A percentile compares a stretch with the other conserved stretches of the same genome.
These are phyloP conservation scores for Littorina saxatilis DNA, from an alignment of 1,140 invertebrate genomes.

Conservation along the genomic window DNA sequence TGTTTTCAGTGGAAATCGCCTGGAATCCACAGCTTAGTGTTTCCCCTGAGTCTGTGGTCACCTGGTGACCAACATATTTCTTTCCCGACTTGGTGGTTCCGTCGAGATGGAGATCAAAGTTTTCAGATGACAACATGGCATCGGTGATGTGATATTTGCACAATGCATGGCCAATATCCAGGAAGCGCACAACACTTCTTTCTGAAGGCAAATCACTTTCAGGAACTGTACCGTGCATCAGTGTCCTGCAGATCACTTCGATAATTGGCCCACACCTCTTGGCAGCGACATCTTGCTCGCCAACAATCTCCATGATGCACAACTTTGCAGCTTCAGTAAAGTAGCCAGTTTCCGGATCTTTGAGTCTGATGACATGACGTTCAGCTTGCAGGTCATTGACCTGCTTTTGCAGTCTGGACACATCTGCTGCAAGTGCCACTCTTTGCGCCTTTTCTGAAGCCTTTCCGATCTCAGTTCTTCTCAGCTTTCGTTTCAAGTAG, in stretches of 20 bases:
- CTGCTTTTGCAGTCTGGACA: no score
- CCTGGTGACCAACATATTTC: background rate
- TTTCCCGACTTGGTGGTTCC: background rate
- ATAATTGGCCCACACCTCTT: background rate
- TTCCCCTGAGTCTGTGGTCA: background rate
- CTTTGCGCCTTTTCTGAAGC: no score
- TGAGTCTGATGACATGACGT: background rate
- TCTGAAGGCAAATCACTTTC: background rate
- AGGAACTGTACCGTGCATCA: background rate
- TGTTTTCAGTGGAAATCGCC: background rate
- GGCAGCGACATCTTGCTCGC: background rate
- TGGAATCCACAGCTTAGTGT: background rate
- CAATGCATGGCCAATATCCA: background rate
- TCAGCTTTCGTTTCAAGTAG: no score
- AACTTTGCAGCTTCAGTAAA: background rate
- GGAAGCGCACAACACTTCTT: background rate
- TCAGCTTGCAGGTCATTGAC: no score
- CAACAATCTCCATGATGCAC: conserved; percentile 2
- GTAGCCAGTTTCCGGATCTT: background rate
- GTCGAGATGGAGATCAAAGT: background rate
- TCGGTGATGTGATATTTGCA: background rate
- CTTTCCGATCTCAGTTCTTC: no score
- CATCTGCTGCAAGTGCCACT: no score
- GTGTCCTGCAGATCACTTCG: background rate
- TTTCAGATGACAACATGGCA: background rate